These are phyloP conservation scores for Prinia subflava DNA, from an alignment of 2,113 vertebrate species.

Conservation along the genomic window DNA sequence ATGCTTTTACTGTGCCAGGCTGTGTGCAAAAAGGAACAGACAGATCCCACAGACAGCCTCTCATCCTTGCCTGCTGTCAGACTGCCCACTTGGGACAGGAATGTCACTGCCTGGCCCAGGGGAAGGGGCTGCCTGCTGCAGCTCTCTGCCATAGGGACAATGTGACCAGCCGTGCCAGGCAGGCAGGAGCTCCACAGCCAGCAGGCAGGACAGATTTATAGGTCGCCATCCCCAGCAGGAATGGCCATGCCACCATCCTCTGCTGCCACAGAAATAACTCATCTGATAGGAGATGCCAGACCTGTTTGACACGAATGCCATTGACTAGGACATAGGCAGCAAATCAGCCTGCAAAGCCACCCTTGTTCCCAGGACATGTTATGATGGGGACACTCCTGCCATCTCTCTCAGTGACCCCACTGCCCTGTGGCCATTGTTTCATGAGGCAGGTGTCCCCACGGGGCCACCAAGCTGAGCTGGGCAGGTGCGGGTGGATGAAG, in stretches of 20 bases:
- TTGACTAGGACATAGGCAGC: not conserved
- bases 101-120: not conserved
- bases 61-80: not conserved
- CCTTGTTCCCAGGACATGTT: not conserved
- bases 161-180: rapidly evolving
- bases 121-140: not conserved
- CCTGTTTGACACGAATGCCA: not conserved
- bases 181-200: not conserved
- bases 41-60: not conserved
- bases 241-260: not conserved
- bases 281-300: not conserved
- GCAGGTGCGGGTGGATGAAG: rapidly evolving
- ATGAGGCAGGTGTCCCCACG: rapidly evolving
- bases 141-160: not conserved
- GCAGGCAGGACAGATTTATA: not conserved
- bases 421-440: not conserved
- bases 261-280: conserved; percentile 20
- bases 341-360: not conserved
- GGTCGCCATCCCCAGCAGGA: not conserved
- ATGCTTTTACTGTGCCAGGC: not conserved
- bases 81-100: not conserved
- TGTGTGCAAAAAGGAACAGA: not conserved
- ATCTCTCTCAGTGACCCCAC: not conserved
- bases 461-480: not conserved
- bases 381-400: not conserved